Evolutionary conservation across 2,113 vertebrate genomes (phyloP).

Genomic region (Hypomesus transpacificus): DNA sequence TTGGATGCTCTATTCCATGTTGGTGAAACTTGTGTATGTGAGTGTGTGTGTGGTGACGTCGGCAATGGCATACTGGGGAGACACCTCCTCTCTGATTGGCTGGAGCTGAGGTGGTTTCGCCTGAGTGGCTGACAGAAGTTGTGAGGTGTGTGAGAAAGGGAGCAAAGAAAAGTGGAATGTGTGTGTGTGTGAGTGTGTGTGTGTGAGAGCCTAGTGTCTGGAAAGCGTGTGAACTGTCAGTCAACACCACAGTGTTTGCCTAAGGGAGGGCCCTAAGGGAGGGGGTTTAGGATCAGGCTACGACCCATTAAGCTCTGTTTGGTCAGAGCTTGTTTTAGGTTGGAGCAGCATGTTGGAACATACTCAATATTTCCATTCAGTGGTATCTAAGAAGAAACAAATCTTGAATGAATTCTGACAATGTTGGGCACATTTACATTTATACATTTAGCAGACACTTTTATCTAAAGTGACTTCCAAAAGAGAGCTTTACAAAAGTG

Average conservation of each 20-base stretch:
- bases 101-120: neutral
- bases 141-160: neutral
- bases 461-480: too few relatives aligned
- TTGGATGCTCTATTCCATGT: neutral
- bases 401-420: neutral
- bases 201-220: neutral
- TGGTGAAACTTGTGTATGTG: neutral
- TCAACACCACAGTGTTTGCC: constrained; percentile 7
- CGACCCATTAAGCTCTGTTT: neutral
- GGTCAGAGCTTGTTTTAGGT: neutral
- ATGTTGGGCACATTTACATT: neutral
- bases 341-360: neutral
- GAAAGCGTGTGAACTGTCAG: constrained; percentile 6
- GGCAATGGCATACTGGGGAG: constrained; percentile 1
- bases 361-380: constrained; percentile 4
- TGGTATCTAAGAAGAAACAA: neutral
- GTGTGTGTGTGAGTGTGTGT: neutral
- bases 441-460: too few relatives aligned
- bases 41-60: neutral
- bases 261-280: neutral
- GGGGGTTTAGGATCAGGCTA: neutral
- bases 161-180: neutral
- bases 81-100: constrained; percentile 2
- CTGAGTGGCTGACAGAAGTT: neutral
- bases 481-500: too few relatives aligned